Base-by-base conservation (phyloP, 2,888 invertebrate genomes). In the Napeogenes sylphis region DNA sequence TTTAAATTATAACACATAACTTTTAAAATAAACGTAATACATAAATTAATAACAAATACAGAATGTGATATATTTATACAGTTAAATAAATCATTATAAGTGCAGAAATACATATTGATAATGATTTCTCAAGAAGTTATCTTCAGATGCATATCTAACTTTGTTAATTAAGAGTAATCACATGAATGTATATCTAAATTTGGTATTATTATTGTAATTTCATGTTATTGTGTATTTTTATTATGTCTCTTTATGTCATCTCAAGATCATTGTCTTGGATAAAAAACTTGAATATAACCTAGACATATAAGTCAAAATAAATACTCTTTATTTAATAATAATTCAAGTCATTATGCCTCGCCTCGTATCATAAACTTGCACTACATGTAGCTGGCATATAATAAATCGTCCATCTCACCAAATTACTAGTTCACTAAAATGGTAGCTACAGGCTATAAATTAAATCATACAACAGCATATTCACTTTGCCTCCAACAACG, bases 371-470 rank as follows among this genome's bases (percentile, higher is more conserved):
- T 70, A 72, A 71, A 68, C 64, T 58, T 51, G 62, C 45, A 32
- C 30, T 33, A 33, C 38, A 58, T 59, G 63, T 65, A 35, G 64
- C 56, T 55, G 62, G 58, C 47, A 61, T 60, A 66, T 64, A 68
- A 68, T 68, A 73, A 67, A 70, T 68, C 68, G 65, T 66, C 71
- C 70, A 71, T 73, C 71, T 68, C 55, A 67, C 63, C 65, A 71
- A 72, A 71, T 70, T 68, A 68, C 66, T 64, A 64, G 69, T 62
- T 59, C 51, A 59, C 60, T 35, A 14, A 54, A 63, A 60, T 59
- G 21, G 60, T 14, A 42, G 21, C 54, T 51, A 51, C 51, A 8
- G n/a, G 51, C 30, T 8, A 51, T 51, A 51, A 51, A 51, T 51
- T 51, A 51, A 51, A 51, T 51, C 21, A 21, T 51, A 51, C 51